Conservation (phyloP, 2,113 vertebrate species). For the Hippolais icterina region DNA sequence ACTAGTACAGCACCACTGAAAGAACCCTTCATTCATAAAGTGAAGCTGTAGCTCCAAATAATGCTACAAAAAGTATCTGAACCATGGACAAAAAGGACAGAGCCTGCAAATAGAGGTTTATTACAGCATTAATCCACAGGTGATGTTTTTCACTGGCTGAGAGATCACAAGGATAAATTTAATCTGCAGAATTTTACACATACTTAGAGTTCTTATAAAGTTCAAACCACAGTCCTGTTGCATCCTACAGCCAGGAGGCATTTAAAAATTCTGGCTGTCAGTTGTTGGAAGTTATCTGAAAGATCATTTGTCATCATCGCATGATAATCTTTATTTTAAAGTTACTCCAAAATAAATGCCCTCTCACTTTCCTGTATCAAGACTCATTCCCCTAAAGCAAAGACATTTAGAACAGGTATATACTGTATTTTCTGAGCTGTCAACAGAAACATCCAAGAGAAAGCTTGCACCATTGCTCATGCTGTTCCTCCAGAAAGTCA, state of each 20-base stretch:
- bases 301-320: not conserved
- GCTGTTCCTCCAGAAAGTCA: not conserved
- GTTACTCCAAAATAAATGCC: not conserved
- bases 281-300: not conserved
- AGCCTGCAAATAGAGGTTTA: not conserved
- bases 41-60: not conserved
- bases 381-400: not conserved
- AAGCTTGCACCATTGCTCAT: not conserved
- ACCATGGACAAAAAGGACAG: not conserved
- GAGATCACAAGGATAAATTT: constrained; percentile 8
- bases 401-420: not conserved
- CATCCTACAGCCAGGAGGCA: not conserved
- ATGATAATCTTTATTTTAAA: not conserved
- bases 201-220: constrained; percentile 22
- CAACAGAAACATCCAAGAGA: not conserved
- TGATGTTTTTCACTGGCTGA: not conserved
- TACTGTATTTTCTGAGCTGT: not conserved
- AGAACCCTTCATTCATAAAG: not conserved
- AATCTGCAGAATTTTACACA: constrained; percentile 34
- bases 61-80: not conserved
- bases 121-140: not conserved
- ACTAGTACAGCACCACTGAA: not conserved
- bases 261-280: not conserved
- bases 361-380: not conserved
- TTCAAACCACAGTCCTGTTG: not conserved